Conservation (phyloP, 2,797 vertebrate genomes). For the Neoniphon sammara region DNA sequence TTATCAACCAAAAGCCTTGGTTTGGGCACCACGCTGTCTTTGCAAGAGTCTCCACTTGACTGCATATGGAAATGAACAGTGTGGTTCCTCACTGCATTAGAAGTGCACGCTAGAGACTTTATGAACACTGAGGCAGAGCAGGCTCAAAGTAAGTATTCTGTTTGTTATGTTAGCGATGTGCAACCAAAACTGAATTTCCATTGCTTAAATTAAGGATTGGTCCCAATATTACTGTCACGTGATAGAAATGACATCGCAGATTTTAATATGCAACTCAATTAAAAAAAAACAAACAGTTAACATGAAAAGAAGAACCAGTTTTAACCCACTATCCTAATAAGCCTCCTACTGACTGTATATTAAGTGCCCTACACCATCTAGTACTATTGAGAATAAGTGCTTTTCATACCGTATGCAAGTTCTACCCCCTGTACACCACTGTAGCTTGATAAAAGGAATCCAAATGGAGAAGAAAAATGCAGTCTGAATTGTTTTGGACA, state of each 20-base stretch:
- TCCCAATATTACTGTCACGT: constrained; percentile 1
- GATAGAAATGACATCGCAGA: background rate
- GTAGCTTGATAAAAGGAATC: background rate
- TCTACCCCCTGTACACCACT: background rate
- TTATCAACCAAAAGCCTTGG: background rate
- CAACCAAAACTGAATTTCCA: background rate
- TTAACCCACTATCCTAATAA: background rate
- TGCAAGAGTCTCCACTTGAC: no score
- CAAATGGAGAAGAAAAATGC: background rate
- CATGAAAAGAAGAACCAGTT: background rate
- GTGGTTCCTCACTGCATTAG: background rate
- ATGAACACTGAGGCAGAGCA: no score
- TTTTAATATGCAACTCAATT: background rate
- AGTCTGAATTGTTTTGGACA: background rate
- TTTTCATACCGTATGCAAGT: constrained; percentile 15
- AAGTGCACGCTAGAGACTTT: no score
- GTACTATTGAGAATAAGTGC: constrained; percentile 13
- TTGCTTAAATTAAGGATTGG: constrained; percentile 3
- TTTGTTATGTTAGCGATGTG: background rate
- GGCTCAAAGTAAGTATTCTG: no score
- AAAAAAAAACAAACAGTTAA: no score
- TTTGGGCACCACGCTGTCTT: no score
- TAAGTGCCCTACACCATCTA: background rate
- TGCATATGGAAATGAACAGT: background rate
- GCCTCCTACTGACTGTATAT: background rate